Evolutionary conservation across 2,797 vertebrate species (phyloP).

Genomic region (Gadopsis marmoratus): DNA sequence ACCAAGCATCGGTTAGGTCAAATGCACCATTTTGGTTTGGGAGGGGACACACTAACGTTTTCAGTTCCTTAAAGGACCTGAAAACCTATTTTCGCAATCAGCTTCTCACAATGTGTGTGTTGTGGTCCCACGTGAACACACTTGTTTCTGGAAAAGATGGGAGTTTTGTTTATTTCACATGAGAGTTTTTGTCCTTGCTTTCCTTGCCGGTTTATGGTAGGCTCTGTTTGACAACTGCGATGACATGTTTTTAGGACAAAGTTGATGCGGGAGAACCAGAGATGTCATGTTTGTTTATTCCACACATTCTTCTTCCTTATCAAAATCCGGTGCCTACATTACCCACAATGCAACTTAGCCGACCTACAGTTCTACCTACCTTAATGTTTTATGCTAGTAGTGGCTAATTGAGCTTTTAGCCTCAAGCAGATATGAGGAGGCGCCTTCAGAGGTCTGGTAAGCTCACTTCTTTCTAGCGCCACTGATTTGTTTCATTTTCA

Average conservation of each 20-base stretch:
- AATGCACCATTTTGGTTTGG: conserved; percentile 9
- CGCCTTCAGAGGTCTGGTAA: background rate
- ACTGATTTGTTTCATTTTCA: too few relatives aligned
- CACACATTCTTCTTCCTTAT: background rate
- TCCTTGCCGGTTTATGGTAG: background rate
- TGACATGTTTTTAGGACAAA: background rate
- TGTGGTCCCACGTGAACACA: background rate
- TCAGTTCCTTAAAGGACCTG: background rate
- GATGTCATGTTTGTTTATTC: background rate
- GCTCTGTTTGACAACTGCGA: background rate
- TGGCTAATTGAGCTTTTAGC: background rate
- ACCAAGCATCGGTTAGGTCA: conserved; percentile 17
- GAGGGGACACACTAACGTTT: conserved; percentile 2
- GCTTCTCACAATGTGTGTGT: background rate
- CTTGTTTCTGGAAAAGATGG: background rate
- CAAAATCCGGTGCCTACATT: background rate
- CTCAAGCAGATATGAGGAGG: too few relatives aligned
- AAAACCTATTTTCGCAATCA: background rate
- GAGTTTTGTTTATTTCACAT: background rate
- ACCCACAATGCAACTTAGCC: background rate
- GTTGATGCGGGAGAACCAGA: background rate
- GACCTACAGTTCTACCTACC: background rate
- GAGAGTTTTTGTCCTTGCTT: background rate
- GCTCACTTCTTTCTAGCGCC: too few relatives aligned
- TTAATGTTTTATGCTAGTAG: background rate